Evolutionary conservation across 2,797 vertebrate genomes (phyloP).

Genomic region (Sarcophilus harrisii): DNA sequence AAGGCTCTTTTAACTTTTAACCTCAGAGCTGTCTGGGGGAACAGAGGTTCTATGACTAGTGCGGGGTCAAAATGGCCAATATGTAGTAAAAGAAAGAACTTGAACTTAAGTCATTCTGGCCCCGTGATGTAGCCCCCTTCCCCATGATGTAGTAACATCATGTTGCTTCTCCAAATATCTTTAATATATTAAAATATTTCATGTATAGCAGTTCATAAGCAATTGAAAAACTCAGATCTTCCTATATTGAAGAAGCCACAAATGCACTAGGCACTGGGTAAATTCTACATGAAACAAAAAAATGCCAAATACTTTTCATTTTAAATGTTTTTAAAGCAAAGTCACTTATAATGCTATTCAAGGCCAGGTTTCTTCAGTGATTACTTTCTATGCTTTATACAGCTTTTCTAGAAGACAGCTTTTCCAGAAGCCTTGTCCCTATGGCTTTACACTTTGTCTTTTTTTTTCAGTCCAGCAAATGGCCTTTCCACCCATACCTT

Average conservation of each 20-base stretch:
- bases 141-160: background rate
- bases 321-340: background rate
- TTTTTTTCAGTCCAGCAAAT: background rate
- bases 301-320: background rate
- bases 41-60: background rate
- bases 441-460: background rate
- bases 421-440: background rate
- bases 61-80: background rate
- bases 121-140: background rate
- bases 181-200: background rate
- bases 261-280: background rate
- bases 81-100: background rate
- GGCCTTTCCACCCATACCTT: background rate
- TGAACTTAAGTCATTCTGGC: background rate
- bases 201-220: background rate
- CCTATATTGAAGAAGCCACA: background rate
- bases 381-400: background rate
- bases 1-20: background rate
- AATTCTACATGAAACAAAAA: background rate
- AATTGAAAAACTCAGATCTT: background rate
- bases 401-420: background rate
- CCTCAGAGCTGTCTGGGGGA: background rate
- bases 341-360: background rate
- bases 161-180: background rate
- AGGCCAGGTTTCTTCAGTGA: background rate